phyloP scores from a whole-genome alignment of 2,888 invertebrate species.

The Phaonia tiefii region DNA sequence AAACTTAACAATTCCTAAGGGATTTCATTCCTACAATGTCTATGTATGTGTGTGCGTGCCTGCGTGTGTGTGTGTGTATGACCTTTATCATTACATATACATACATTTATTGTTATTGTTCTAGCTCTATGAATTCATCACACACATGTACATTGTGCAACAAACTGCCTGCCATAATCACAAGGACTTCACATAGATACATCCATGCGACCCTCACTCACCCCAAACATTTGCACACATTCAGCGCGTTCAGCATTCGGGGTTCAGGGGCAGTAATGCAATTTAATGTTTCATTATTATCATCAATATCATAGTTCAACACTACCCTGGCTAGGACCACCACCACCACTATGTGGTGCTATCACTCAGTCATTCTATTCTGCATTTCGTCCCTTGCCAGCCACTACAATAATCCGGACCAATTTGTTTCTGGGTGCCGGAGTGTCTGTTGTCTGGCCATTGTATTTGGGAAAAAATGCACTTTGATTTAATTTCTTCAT shows the following conservation, averaged over 20 bases:
- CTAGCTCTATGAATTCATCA: conserved; percentile 59
- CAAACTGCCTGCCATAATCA: conserved; percentile 17
- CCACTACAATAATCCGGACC: conserved; percentile 22
- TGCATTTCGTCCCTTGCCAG: neutral
- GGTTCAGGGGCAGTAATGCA: conserved; percentile 52
- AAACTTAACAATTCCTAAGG: conserved; percentile 64
- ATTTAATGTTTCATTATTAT: conserved; percentile 55
- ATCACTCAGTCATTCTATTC: neutral
- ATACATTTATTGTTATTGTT: conserved; percentile 23
- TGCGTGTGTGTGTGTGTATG: neutral
- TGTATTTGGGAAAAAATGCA: conserved; percentile 22
- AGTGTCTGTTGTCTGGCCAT: conserved; percentile 47
- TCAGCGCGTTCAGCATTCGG: too few species aligned
- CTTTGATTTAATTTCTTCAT: conserved; percentile 66
- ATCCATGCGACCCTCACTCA: conserved; percentile 2
- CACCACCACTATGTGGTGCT: neutral
- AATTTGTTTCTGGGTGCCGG: conserved; percentile 32
- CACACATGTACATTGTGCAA: conserved; percentile 42
- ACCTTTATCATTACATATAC: conserved; percentile 25
- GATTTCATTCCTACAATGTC: conserved; percentile 46
- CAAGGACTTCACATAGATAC: too few species aligned
- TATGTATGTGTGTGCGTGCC: conserved; percentile 13
- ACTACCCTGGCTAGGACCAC: neutral
- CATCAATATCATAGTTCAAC: conserved; percentile 51
- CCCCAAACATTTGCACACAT: conserved; percentile 32